phyloP scores from a whole-genome alignment of 2,113 vertebrate species.

The Camelus bactrianus region DNA sequence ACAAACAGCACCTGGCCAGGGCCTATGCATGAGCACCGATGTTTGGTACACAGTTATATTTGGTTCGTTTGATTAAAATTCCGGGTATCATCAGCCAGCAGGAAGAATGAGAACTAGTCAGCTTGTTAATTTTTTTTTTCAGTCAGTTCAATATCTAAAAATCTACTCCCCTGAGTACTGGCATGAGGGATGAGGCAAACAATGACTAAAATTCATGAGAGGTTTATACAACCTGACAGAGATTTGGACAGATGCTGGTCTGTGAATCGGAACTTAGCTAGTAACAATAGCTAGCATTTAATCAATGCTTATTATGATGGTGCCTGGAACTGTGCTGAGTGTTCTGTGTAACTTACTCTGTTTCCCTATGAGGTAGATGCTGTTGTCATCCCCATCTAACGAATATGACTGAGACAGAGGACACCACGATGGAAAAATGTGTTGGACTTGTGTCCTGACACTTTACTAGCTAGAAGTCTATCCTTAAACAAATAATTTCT shows the following conservation, averaged over 20 bases:
- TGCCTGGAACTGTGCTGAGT: background rate
- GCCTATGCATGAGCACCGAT: background rate
- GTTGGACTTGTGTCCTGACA: background rate
- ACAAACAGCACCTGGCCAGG: slow-evolving; percentile 56
- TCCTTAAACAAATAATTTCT: slow-evolving; percentile 22
- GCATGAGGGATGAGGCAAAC: slow-evolving; percentile 49
- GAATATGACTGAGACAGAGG: background rate
- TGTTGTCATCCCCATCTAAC: background rate
- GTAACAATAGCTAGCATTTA: slow-evolving; percentile 16
- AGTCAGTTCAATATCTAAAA: slow-evolving; percentile 64
- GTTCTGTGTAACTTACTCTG: background rate
- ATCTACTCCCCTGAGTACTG: background rate
- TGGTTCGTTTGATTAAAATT: slow-evolving; percentile 73
- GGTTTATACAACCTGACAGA: background rate
- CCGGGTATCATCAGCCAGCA: slow-evolving; percentile 23
- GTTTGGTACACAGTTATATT: slow-evolving; percentile 61
- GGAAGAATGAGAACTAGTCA: slow-evolving; percentile 54
- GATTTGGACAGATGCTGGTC: background rate
- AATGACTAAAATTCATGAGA: slow-evolving; percentile 60
- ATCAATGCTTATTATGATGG: background rate
- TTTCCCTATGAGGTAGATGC: background rate
- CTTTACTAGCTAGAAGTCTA: background rate
- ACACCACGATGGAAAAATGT: background rate
- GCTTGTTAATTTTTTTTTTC: slow-evolving; percentile 54
- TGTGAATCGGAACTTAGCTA: background rate